These are phyloP conservation scores for Pseudocheirus occidentalis DNA, from an alignment of 2,797 vertebrate species.

Conservation along the genomic window DNA sequence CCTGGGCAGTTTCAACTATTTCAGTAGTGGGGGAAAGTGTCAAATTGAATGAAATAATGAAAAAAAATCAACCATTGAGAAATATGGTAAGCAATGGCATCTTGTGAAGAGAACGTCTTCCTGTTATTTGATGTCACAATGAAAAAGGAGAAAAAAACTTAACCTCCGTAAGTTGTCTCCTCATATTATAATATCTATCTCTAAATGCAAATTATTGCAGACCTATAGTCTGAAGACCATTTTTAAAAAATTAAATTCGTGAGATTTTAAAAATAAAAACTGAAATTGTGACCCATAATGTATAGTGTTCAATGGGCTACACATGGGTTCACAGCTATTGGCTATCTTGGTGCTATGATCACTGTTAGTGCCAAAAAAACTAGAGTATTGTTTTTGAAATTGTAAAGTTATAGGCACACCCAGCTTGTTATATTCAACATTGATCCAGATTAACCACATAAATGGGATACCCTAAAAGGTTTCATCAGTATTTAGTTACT, in stretches of 20 bases:
- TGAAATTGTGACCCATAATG: background rate
- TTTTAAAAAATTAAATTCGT: background rate
- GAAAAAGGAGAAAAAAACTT: slow-evolving; percentile 20
- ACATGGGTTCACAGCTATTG: background rate
- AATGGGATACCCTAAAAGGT: background rate
- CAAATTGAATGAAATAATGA: slow-evolving; percentile 26
- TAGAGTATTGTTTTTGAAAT: background rate
- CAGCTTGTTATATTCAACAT: background rate
- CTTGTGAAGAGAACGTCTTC: background rate
- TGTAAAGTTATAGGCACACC: background rate
- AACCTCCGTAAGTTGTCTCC: background rate
- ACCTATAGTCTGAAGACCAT: background rate
- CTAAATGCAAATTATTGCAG: background rate
- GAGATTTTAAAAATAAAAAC: background rate
- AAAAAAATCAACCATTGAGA: slow-evolving; percentile 15
- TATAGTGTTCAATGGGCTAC: background rate
- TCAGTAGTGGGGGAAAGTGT: background rate
- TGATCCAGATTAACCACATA: background rate
- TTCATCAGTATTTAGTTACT: background rate
- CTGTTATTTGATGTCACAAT: rapidly evolving
- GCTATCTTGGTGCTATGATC: background rate
- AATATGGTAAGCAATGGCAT: background rate
- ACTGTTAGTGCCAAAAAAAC: background rate
- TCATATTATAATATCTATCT: background rate
- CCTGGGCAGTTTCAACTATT: slow-evolving; percentile 43